A percentile compares a stretch with the other conserved stretches of the same genome.
Evolutionary conservation across 2,797 vertebrate genomes (phyloP).

Genomic region (Neoniphon sammara): DNA sequence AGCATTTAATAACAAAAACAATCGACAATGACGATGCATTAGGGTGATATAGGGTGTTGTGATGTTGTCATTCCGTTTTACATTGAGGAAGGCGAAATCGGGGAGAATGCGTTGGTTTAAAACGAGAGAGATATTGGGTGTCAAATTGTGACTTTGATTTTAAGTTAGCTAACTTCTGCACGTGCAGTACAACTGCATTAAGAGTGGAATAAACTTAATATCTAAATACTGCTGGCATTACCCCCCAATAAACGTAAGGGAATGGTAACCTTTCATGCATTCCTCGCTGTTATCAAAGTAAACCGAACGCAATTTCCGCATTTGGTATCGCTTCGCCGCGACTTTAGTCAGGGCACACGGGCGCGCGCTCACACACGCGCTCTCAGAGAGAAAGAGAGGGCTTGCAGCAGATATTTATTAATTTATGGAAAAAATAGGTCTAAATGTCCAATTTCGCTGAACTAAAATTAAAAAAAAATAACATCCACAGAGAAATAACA

Average conservation of each 20-base stretch:
- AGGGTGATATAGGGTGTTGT: rapidly evolving
- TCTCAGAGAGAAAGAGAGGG: neutral
- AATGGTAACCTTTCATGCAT: rapidly evolving
- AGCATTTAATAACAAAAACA: neutral
- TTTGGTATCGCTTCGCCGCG: conserved; percentile 22
- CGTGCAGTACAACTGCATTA: neutral
- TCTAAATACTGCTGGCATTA: neutral
- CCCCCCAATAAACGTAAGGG: rapidly evolving
- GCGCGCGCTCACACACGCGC: too few species aligned
- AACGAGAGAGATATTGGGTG: neutral
- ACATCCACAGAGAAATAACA: too few species aligned
- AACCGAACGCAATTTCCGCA: conserved; percentile 60
- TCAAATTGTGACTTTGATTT: neutral
- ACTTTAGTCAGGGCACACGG: neutral
- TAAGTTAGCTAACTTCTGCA: neutral
- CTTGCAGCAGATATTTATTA: too few species aligned
- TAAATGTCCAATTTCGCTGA: rapidly evolving
- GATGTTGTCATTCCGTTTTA: rapidly evolving
- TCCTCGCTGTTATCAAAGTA: neutral
- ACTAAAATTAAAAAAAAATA: too few species aligned
- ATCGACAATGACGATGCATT: rapidly evolving
- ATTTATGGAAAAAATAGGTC: too few species aligned
- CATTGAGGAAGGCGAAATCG: rapidly evolving
- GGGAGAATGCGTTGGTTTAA: rapidly evolving
- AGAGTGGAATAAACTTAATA: too few species aligned